phyloP scores from a whole-genome alignment of 2,888 invertebrate species.

The Phanerotoma sp. region DNA sequence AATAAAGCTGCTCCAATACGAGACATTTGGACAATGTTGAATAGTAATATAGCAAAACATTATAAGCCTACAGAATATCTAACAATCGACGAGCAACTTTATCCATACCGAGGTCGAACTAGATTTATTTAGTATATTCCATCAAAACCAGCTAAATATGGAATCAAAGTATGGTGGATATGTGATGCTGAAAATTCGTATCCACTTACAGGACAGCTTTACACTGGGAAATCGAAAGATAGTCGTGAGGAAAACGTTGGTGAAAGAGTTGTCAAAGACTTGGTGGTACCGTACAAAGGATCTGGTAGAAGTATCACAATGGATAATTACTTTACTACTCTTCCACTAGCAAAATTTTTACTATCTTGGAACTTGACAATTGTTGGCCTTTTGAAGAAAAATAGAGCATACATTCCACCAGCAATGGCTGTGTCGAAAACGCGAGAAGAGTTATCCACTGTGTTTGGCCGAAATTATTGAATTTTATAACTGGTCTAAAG shows the following conservation, averaged over 20 bases:
- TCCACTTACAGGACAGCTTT: constrained; percentile 35
- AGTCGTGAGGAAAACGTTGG: constrained; percentile 38
- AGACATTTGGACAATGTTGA: too few relatives aligned
- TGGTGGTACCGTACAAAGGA: constrained; percentile 37
- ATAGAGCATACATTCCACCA: constrained; percentile 29
- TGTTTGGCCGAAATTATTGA: constrained; percentile 34
- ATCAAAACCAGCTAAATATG: constrained; percentile 41
- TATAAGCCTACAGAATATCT: too few relatives aligned
- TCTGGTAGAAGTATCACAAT: constrained; percentile 35
- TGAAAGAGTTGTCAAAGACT: constrained; percentile 42
- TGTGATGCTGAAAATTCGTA: constrained; percentile 38
- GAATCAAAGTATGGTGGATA: constrained; percentile 40
- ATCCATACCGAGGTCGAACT: constrained; percentile 38
- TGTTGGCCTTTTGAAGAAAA: constrained; percentile 31
- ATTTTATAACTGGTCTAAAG: constrained; percentile 34
- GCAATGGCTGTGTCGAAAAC: constrained; percentile 34
- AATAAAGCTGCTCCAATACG: constrained; percentile 42
- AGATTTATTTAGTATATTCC: constrained; percentile 41
- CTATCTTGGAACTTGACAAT: too few relatives aligned
- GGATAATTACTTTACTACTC: constrained; percentile 34
- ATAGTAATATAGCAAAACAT: too few relatives aligned
- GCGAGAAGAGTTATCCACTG: constrained; percentile 28
- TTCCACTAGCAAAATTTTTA: constrained; percentile 33
- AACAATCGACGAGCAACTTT: too few relatives aligned
- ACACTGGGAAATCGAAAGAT: constrained; percentile 36